A percentile compares a stretch with the other conserved stretches of the same genome.
Evolutionary conservation across 2,888 invertebrate species (phyloP).

Genomic region (Halictus quadricinctus): DNA sequence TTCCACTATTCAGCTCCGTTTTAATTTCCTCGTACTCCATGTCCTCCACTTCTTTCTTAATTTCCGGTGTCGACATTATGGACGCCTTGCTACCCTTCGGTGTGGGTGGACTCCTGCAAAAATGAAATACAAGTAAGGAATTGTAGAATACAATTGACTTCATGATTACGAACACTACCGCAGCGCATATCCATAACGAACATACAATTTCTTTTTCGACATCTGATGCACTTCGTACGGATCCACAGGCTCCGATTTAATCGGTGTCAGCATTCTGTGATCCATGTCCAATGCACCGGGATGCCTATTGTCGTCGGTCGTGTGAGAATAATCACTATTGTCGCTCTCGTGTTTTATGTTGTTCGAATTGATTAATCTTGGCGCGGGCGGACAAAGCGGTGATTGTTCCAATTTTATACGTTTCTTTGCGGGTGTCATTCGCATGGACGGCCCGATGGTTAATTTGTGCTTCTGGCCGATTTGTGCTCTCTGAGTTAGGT

Average conservation of each 20-base stretch:
- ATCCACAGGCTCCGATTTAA: slow-evolving; percentile 77
- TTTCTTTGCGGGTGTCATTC: slow-evolving; percentile 82
- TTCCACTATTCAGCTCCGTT: slow-evolving; percentile 65
- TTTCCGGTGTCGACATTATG: slow-evolving; percentile 70
- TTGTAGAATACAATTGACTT: background rate
- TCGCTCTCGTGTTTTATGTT: slow-evolving; percentile 77
- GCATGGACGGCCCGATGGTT: slow-evolving; percentile 82
- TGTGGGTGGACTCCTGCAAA: slow-evolving; percentile 70
- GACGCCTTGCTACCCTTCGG: slow-evolving; percentile 68
- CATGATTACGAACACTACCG: background rate
- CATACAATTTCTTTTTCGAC: slow-evolving; percentile 73
- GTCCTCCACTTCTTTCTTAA: slow-evolving; percentile 80
- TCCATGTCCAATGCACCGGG: slow-evolving; percentile 72
- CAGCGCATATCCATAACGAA: slow-evolving; percentile 6
- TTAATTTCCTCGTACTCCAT: slow-evolving; percentile 78
- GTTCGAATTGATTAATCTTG: slow-evolving; percentile 79
- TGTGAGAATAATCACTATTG: slow-evolving; percentile 77
- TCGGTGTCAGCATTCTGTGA: slow-evolving; percentile 67
- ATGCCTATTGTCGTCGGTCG: slow-evolving; percentile 76
- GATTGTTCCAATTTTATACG: slow-evolving; percentile 76
- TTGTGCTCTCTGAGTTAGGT: slow-evolving; percentile 85
- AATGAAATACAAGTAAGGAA: background rate
- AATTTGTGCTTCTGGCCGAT: slow-evolving; percentile 83
- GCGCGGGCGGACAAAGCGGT: slow-evolving; percentile 79
- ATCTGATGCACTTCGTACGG: slow-evolving; percentile 69